Percentiles rank a stretch among this genome's conserved stretches.
Evolutionary conservation across 2,888 invertebrate species (phyloP).

Genomic region (Agriopis marginaria): DNA sequence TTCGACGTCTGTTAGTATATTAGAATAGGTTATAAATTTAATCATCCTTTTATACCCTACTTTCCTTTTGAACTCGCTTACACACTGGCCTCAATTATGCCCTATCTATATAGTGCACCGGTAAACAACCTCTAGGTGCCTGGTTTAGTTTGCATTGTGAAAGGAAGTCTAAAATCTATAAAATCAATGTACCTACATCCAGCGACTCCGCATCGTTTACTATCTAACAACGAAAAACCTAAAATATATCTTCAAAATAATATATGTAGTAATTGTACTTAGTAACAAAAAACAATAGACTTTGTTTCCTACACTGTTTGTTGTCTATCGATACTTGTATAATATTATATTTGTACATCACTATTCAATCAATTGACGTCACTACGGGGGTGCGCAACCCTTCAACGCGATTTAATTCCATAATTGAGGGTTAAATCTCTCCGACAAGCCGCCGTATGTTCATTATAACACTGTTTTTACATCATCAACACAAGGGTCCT

Average conservation of each 20-base stretch:
- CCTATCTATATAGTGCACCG: too few relatives aligned
- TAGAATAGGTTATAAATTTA: too few relatives aligned
- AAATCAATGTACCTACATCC: too few relatives aligned
- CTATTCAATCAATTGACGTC: conserved; percentile 62
- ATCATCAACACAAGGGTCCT: conserved; percentile 34
- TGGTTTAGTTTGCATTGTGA: too few relatives aligned
- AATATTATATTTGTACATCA: conserved; percentile 36
- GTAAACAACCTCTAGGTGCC: too few relatives aligned
- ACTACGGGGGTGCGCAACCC: conserved; percentile 74
- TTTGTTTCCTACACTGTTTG: background rate
- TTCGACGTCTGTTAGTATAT: too few relatives aligned
- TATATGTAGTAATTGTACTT: too few relatives aligned
- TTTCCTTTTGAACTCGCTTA: too few relatives aligned
- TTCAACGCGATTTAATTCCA: conserved; percentile 81
- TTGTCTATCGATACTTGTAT: background rate
- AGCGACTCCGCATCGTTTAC: too few relatives aligned
- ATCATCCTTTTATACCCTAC: too few relatives aligned
- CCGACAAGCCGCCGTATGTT: conserved; percentile 74
- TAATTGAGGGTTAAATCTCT: conserved; percentile 85
- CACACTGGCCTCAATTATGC: too few relatives aligned
- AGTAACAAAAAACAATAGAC: background rate
- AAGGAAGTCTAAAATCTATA: too few relatives aligned
- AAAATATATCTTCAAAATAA: background rate
- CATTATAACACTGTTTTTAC: conserved; percentile 76
- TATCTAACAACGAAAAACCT: background rate